Evolutionary conservation across 2,113 vertebrate species (phyloP).

Genomic region (Cranoglanis bouderius): DNA sequence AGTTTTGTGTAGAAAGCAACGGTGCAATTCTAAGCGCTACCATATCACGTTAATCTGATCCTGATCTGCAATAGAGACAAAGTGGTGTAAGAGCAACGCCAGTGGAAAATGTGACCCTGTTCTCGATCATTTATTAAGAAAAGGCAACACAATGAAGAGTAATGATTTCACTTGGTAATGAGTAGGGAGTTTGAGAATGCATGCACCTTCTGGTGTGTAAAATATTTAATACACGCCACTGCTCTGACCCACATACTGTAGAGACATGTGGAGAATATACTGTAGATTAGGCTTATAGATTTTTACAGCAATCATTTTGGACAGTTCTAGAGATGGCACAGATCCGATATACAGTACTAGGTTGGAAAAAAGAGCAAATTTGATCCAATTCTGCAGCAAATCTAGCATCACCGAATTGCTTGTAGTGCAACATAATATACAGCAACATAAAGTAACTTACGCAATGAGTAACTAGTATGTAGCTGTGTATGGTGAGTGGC

Average conservation of each 20-base stretch:
- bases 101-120: constrained; percentile 18
- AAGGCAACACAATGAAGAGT: not conserved
- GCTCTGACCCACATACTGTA: not conserved
- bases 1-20: not conserved
- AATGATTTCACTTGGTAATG: not conserved
- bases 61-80: constrained; percentile 12
- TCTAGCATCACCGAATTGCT: not conserved
- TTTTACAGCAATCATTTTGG: not conserved
- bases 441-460: not conserved
- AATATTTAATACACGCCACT: not conserved
- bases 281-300: not conserved
- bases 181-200: not conserved
- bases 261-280: not conserved
- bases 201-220: not conserved
- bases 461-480: not conserved
- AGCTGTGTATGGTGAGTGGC: no score
- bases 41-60: not conserved
- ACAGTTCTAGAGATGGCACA: not conserved
- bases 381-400: not conserved
- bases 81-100: constrained; percentile 6
- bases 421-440: not conserved
- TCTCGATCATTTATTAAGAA: not conserved
- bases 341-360: not conserved
- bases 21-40: not conserved
- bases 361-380: not conserved